phyloP scores from a whole-genome alignment of 1,140 invertebrate genomes.

The Aphaenogaster floridana region DNA sequence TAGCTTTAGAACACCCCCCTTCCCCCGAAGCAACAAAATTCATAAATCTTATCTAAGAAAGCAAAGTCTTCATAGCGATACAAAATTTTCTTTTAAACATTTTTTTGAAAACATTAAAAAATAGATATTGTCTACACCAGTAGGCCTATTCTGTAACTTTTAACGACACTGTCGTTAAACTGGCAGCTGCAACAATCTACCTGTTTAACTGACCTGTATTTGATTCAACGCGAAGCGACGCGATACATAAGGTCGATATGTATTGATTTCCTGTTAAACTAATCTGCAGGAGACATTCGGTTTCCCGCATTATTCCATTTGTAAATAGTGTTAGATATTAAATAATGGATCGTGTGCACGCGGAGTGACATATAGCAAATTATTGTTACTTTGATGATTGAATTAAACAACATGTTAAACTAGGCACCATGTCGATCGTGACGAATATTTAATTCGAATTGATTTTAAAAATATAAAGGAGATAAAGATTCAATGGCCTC shows the following conservation, averaged over 20 bases:
- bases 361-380: not conserved
- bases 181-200: not conserved
- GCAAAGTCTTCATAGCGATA: not conserved
- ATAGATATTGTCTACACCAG: not conserved
- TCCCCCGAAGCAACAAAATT: not conserved
- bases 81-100: not conserved
- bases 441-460: not conserved
- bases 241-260: not conserved
- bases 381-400: slow-evolving; percentile 9
- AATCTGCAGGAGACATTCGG: slow-evolving; percentile 26
- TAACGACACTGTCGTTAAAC: no score
- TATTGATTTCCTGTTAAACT: slow-evolving; percentile 27
- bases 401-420: not conserved
- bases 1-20: no score
- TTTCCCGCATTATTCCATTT: slow-evolving; percentile 17
- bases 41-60: slow-evolving; percentile 6
- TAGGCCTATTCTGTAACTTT: no score
- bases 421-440: not conserved
- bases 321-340: slow-evolving; percentile 9
- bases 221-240: slow-evolving; percentile 17
- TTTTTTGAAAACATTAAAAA: not conserved
- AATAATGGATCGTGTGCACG: not conserved
- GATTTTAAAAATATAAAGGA: not conserved
- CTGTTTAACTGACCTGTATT: slow-evolving; percentile 51
- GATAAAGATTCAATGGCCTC: slow-evolving; percentile 9